A percentile compares a stretch with the other conserved stretches of the same genome.
Evolutionary conservation across 1,140 invertebrate species (phyloP).

Genomic region (Drosophila setifemur): DNA sequence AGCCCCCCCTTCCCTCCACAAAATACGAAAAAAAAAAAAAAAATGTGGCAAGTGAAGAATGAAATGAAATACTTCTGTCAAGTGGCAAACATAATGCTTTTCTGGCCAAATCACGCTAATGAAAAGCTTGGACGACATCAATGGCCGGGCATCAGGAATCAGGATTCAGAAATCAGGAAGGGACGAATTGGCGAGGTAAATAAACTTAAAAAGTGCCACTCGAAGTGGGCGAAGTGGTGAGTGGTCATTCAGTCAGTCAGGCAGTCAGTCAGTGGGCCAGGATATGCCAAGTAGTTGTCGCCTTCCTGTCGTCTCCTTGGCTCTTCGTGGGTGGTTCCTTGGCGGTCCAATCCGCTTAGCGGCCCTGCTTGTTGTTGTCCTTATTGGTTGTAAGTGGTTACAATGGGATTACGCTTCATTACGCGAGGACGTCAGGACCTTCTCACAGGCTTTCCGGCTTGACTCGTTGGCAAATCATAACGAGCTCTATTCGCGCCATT

Average conservation of each 20-base stretch:
- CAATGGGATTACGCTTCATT: constrained; percentile 79
- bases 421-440: constrained; percentile 44
- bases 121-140: constrained; percentile 66
- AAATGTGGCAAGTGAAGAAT: background rate
- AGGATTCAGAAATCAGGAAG: constrained; percentile 36
- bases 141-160: constrained; percentile 34
- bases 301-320: constrained; percentile 25
- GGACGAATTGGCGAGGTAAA: constrained; percentile 72
- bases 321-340: constrained; percentile 38
- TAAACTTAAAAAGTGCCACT: constrained; percentile 76
- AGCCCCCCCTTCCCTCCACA: too few relatives aligned
- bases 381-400: constrained; percentile 78
- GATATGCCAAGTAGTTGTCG: constrained; percentile 76
- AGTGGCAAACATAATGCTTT: constrained; percentile 61
- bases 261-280: constrained; percentile 55
- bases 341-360: constrained; percentile 73
- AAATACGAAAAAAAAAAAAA: too few relatives aligned
- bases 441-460: too few relatives aligned
- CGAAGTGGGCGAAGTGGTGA: constrained; percentile 24
- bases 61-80: constrained; percentile 21
- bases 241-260: constrained; percentile 25
- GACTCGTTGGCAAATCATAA: constrained; percentile 67
- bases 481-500: constrained; percentile 73
- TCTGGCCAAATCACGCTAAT: constrained; percentile 69
- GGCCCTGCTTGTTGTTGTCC: constrained; percentile 45